Evolutionary conservation across 2,888 invertebrate species (phyloP).

Genomic region (Andrena trimmerana): DNA sequence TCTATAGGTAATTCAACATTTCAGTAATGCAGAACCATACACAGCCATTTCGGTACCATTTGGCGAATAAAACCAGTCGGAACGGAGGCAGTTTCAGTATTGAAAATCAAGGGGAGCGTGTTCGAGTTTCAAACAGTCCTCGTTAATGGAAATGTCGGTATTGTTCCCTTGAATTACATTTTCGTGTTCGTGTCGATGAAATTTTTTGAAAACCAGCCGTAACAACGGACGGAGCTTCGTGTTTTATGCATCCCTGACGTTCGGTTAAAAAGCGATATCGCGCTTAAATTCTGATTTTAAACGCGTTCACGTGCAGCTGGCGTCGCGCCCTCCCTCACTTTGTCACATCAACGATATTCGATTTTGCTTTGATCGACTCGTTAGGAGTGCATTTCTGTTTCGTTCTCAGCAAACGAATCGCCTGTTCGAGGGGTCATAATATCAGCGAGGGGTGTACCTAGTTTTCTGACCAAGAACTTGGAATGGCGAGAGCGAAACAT

Average conservation of each 20-base stretch:
- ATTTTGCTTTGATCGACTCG: background rate
- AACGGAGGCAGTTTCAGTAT: background rate
- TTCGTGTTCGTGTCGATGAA: background rate
- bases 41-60: background rate
- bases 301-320: background rate
- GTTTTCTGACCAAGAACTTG: background rate
- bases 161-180: background rate
- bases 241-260: slow-evolving; percentile 8
- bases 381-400: background rate
- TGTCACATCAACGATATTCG: background rate
- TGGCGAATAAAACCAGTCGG: background rate
- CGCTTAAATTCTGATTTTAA: background rate
- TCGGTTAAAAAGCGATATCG: background rate
- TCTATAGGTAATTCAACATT: too few relatives aligned
- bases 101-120: background rate
- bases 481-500: too few relatives aligned
- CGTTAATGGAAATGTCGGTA: background rate
- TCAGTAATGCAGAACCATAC: background rate
- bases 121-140: background rate
- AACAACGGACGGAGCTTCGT: background rate
- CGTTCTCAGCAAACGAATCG: background rate
- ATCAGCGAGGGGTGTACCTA: background rate
- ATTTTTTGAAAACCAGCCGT: slow-evolving; percentile 2
- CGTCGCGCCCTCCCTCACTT: background rate
- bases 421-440: background rate